phyloP scores from a whole-genome alignment of 2,797 vertebrate genomes.

The Amazona ochrocephala region DNA sequence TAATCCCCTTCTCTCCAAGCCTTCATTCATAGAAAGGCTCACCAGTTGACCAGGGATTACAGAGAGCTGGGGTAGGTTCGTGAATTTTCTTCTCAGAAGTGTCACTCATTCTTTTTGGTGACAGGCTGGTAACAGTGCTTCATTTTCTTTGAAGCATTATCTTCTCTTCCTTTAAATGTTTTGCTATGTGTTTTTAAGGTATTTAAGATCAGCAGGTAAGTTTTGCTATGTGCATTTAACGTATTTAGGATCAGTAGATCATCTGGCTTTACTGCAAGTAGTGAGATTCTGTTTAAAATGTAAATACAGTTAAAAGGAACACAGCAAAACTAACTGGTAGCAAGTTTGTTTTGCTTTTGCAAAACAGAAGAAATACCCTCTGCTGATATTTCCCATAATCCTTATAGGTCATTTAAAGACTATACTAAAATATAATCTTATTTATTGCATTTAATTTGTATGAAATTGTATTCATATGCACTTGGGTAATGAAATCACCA shows the following conservation, averaged over 20 bases:
- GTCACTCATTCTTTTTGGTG: neutral
- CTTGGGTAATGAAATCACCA: neutral
- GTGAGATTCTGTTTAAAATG: neutral
- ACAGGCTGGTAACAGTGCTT: neutral
- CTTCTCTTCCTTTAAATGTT: neutral
- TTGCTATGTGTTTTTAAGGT: neutral
- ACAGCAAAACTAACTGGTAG: neutral
- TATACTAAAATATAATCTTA: neutral
- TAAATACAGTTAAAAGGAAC: neutral
- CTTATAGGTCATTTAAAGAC: neutral
- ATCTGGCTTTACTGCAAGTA: neutral
- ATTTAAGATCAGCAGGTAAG: neutral
- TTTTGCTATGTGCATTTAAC: neutral
- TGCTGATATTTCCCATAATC: neutral
- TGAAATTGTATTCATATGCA: neutral
- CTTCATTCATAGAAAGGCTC: neutral
- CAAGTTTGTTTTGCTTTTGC: neutral
- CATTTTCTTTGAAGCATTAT: neutral
- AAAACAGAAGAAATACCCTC: neutral
- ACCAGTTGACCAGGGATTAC: neutral
- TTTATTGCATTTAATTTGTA: neutral
- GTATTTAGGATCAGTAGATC: neutral
- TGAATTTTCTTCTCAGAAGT: neutral
- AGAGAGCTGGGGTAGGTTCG: neutral
- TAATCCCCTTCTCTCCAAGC: neutral